These are phyloP conservation scores for Cyprinodon diabolis DNA, from an alignment of 2,797 vertebrate genomes.

Conservation along the genomic window DNA sequence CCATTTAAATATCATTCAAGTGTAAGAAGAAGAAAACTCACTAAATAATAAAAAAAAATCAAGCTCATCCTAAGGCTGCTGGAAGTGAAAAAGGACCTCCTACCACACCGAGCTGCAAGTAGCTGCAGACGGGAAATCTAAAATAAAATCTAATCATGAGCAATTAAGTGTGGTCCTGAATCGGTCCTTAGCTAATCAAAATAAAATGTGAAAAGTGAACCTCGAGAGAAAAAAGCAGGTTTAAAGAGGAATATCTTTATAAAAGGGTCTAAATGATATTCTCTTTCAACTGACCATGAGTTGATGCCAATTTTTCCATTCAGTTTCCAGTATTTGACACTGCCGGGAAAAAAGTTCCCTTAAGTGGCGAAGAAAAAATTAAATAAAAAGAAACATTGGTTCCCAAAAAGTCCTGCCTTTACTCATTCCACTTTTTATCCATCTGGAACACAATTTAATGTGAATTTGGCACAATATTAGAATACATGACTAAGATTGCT, in stretches of 20 bases:
- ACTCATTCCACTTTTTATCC: slow-evolving; percentile 11
- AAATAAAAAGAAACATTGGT: slow-evolving; percentile 28
- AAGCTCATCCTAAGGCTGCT: slow-evolving; percentile 68
- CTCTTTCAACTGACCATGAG: slow-evolving; percentile 6
- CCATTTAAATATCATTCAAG: slow-evolving; percentile 74
- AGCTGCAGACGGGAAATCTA: slow-evolving; percentile 35
- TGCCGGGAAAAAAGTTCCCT: neutral
- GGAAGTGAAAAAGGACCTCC: slow-evolving; percentile 55
- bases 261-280: slow-evolving; percentile 19
- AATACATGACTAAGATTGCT: slow-evolving; percentile 47
- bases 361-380: slow-evolving; percentile 7
- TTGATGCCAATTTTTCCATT: slow-evolving; percentile 25
- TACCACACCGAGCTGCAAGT: slow-evolving; percentile 34
- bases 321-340: slow-evolving; percentile 17
- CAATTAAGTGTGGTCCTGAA: slow-evolving; percentile 55
- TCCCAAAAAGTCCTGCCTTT: slow-evolving; percentile 33
- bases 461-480: slow-evolving; percentile 74
- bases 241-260: slow-evolving; percentile 13
- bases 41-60: slow-evolving; percentile 51
- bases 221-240: slow-evolving; percentile 14
- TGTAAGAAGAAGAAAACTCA: slow-evolving; percentile 65
- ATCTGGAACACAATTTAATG: slow-evolving; percentile 39
- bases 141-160: slow-evolving; percentile 33
- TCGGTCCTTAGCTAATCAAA: slow-evolving; percentile 45
- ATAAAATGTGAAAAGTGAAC: slow-evolving; percentile 40